Conservation (phyloP, 1,140 invertebrate genomes). For the Magallana gigas region DNA sequence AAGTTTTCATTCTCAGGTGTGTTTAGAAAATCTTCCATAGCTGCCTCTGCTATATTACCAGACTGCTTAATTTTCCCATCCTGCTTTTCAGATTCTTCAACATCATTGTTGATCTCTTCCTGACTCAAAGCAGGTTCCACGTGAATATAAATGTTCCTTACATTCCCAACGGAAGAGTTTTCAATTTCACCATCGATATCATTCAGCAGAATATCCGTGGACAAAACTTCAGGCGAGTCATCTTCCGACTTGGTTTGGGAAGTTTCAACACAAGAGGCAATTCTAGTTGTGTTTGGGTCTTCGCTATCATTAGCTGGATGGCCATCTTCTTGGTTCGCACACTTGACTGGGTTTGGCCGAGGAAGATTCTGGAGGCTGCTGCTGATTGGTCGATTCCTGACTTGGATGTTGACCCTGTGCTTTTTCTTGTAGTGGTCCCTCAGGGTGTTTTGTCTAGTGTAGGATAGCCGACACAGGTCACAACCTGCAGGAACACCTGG, state of each 20-base stretch:
- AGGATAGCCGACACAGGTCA: constrained; percentile 63
- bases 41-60: background rate
- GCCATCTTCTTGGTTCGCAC: background rate
- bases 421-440: constrained; percentile 64
- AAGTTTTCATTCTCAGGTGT: background rate
- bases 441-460: constrained; percentile 59
- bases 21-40: background rate
- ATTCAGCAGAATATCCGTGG: background rate
- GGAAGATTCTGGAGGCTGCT: background rate
- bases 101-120: background rate
- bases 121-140: background rate
- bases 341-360: background rate
- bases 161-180: background rate
- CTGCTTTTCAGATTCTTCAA: background rate
- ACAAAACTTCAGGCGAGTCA: background rate
- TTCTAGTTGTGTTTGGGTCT: background rate
- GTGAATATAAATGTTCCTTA: constrained; percentile 10
- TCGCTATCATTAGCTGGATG: background rate
- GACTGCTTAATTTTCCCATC: background rate
- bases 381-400: background rate
- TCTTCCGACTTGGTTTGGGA: background rate
- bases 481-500: constrained; percentile 57
- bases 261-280: background rate
- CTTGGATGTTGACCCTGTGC: constrained; percentile 56
- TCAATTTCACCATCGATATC: constrained; percentile 34